Evolutionary conservation across 2,888 invertebrate genomes (phyloP).

Genomic region (Lamellibrachia columna): DNA sequence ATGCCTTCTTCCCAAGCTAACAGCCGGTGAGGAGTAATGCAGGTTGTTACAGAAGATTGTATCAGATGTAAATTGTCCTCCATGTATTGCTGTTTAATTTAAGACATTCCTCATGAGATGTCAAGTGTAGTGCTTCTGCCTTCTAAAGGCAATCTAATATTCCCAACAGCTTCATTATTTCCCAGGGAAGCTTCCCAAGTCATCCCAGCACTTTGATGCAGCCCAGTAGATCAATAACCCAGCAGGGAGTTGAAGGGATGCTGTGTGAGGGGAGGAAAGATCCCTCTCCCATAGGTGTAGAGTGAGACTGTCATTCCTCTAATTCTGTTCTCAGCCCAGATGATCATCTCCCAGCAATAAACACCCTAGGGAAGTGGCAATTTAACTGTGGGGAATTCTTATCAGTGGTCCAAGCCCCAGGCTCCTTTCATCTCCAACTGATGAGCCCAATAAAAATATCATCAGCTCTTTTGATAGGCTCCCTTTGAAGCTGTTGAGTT

Average conservation of each 20-base stretch:
- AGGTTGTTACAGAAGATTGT: too few species aligned
- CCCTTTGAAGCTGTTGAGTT: not conserved
- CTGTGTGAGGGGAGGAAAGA: not conserved
- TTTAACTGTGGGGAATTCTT: conserved; percentile 16
- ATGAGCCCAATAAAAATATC: conserved; percentile 12
- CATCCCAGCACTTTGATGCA: not conserved
- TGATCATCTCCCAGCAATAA: not conserved
- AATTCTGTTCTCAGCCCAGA: not conserved
- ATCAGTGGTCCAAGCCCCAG: not conserved
- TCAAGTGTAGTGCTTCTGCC: not conserved
- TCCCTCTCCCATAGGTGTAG: not conserved
- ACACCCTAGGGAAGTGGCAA: not conserved
- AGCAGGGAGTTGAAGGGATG: not conserved
- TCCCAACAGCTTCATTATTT: not conserved
- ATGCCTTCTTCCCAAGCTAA: too few species aligned
- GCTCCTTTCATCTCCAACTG: not conserved
- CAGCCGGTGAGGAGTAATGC: too few species aligned
- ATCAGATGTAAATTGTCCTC: too few species aligned
- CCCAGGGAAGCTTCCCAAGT: not conserved
- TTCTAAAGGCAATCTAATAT: not conserved
- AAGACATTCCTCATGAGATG: not conserved
- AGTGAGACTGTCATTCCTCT: not conserved
- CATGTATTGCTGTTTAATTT: not conserved
- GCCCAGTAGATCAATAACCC: not conserved
- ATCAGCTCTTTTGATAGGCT: conserved; percentile 3